phyloP scores from a whole-genome alignment of 2,113 vertebrate species.

The Numida meleagris region DNA sequence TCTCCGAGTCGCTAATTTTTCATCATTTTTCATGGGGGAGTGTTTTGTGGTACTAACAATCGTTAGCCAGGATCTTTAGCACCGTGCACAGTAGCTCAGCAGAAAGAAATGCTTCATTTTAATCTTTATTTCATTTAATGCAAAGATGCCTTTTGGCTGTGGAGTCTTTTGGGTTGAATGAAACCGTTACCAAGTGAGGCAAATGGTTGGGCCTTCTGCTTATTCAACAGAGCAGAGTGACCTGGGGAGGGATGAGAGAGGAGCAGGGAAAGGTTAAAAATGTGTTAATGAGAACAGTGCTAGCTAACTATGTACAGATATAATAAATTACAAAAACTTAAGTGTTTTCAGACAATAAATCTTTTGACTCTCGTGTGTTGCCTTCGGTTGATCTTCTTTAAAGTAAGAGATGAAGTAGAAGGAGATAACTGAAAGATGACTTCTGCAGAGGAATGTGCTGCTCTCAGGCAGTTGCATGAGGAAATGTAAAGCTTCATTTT shows the following conservation, averaged over 20 bases:
- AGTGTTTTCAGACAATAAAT: not conserved
- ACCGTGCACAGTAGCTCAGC: not conserved
- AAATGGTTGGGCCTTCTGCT: not conserved
- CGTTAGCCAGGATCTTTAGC: conserved; percentile 8
- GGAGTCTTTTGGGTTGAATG: not conserved
- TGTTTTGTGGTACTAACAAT: not conserved
- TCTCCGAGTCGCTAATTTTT: not conserved
- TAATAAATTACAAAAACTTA: conserved; percentile 30
- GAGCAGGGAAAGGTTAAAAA: not conserved
- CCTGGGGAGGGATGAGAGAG: not conserved
- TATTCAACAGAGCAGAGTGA: not conserved
- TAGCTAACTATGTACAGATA: not conserved
- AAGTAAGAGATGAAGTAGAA: not conserved
- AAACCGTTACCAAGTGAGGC: not conserved
- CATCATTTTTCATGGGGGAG: not conserved
- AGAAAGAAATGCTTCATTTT: conserved; percentile 32
- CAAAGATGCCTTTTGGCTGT: conserved; percentile 3
- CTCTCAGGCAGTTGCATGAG: not conserved
- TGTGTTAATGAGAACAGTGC: not conserved
- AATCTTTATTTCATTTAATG: not conserved
- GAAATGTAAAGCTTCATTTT: not conserved
- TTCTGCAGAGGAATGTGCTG: not conserved
- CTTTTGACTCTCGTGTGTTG: not conserved
- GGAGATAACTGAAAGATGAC: not conserved
- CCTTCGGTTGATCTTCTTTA: not conserved